phyloP scores from a whole-genome alignment of 2,113 vertebrate species.

The Pao palembangensis region DNA sequence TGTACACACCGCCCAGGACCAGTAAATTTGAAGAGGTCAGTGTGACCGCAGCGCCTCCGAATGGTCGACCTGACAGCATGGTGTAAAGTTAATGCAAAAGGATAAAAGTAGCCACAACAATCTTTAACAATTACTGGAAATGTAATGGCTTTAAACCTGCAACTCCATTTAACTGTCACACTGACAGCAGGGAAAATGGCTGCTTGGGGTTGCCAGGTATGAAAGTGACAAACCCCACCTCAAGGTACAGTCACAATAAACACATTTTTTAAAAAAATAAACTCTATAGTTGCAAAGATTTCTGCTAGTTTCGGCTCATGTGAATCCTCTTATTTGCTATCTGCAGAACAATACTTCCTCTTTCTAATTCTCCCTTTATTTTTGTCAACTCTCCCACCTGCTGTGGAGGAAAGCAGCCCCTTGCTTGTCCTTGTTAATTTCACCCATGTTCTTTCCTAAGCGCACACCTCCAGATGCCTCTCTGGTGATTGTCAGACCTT shows the following conservation, averaged over 20 bases:
- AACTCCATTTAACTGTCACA: slow-evolving; percentile 55
- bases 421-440: slow-evolving; percentile 14
- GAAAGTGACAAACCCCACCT: neutral
- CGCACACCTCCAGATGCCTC: too few relatives aligned
- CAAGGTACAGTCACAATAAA: slow-evolving; percentile 4
- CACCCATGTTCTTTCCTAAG: slow-evolving; percentile 18
- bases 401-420: slow-evolving; percentile 22
- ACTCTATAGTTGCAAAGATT: neutral
- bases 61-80: slow-evolving; percentile 42
- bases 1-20: slow-evolving; percentile 14
- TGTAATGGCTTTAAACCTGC: slow-evolving; percentile 48
- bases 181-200: slow-evolving; percentile 56
- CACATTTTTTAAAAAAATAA: too few relatives aligned
- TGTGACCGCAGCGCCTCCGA: slow-evolving; percentile 29
- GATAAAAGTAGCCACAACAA: slow-evolving; percentile 10
- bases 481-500: too few relatives aligned
- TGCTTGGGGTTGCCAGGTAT: slow-evolving; percentile 14
- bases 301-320: slow-evolving; percentile 23
- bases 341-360: neutral
- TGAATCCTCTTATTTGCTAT: neutral
- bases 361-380: neutral
- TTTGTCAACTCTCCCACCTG: neutral
- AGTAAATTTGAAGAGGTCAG: slow-evolving; percentile 40
- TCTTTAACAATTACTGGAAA: slow-evolving; percentile 49
- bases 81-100: slow-evolving; percentile 47